A percentile compares a stretch with the other conserved stretches of the same genome.
These are phyloP conservation scores for Macrosteles quadrilineatus DNA, from an alignment of 1,140 invertebrate genomes.

Conservation along the genomic window DNA sequence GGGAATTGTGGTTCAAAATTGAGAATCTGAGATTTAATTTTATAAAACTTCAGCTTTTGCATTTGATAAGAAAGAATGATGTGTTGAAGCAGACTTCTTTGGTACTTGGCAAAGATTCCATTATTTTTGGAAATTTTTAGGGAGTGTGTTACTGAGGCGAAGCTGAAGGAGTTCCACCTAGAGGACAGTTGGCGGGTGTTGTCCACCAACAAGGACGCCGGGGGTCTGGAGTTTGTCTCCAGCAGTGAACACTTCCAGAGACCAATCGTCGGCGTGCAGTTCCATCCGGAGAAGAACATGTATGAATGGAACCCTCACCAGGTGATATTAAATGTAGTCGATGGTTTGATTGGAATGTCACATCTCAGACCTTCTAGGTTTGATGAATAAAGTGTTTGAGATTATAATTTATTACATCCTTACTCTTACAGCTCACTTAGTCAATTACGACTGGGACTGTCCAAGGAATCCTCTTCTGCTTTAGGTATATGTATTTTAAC, in stretches of 20 bases:
- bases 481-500: no score
- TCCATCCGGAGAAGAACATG: constrained; percentile 81
- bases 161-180: neutral
- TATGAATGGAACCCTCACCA: constrained; percentile 47
- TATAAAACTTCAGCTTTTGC: neutral
- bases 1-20: neutral
- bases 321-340: no score
- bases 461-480: no score
- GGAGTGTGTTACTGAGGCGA: constrained; percentile 20
- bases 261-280: constrained; percentile 87
- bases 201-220: constrained; percentile 66
- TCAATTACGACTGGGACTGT: no score
- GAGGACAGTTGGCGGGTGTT: constrained; percentile 61
- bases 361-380: no score
- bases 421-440: no score
- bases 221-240: constrained; percentile 67
- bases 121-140: constrained; percentile 8
- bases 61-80: neutral
- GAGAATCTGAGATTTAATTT: neutral
- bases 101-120: no score
- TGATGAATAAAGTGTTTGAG: no score
- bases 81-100: neutral
- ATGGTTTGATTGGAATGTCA: no score
- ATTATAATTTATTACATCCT: no score
- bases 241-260: constrained; percentile 62